These are phyloP conservation scores for Cynopterus brachyotis DNA, from an alignment of 2,113 vertebrate species.

Conservation along the genomic window DNA sequence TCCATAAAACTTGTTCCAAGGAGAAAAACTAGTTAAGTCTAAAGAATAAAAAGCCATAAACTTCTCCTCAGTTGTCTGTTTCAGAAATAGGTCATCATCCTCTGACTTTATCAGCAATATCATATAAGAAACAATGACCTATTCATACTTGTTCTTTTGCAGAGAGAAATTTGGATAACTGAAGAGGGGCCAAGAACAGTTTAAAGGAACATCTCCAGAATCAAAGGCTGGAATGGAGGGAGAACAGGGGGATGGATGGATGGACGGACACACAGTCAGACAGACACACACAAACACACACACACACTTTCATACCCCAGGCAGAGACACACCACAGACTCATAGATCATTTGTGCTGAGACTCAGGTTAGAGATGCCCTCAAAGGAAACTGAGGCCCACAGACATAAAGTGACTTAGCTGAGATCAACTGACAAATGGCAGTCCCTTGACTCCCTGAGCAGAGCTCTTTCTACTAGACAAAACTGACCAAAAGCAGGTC, in stretches of 20 bases:
- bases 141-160: slow-evolving; percentile 45
- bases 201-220: background rate
- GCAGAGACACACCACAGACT: background rate
- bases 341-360: background rate
- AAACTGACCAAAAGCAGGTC: background rate
- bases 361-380: background rate
- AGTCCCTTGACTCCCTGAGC: background rate
- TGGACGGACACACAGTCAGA: background rate
- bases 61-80: slow-evolving; percentile 2
- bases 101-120: slow-evolving; percentile 32
- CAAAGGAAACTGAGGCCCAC: background rate
- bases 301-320: background rate
- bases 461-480: background rate
- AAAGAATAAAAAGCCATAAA: slow-evolving; percentile 55
- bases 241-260: background rate
- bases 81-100: slow-evolving; percentile 37
- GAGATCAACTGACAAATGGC: background rate
- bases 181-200: background rate
- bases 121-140: slow-evolving; percentile 57
- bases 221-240: background rate
- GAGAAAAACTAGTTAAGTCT: slow-evolving; percentile 57
- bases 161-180: slow-evolving; percentile 32
- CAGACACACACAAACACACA: background rate
- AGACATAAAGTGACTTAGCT: background rate
- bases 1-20: slow-evolving; percentile 55